Base-by-base conservation (phyloP, 2,113 vertebrate species). In the Phyllopteryx taeniolatus region DNA sequence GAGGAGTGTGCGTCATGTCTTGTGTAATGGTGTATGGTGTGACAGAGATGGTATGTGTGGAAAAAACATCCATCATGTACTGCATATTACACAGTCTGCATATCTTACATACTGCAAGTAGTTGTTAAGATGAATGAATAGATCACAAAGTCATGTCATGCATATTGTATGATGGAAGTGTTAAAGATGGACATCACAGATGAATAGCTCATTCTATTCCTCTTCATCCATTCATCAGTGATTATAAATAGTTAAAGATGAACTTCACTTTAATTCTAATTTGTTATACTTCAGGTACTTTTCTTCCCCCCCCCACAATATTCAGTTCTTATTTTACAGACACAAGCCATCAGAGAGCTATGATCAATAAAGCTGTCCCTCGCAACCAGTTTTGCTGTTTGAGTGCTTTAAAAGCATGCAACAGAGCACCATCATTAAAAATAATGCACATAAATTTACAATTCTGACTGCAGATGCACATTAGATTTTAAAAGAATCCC, bases 401-500 rank as follows among this genome's bases (percentile, higher is more conserved):
- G 56, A 57, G 56, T 57, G 56, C 80, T 79, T 84, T 81, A 83
- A 87, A 89, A 88, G 84, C 90, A 88, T 87, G 87, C 83, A 87
- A 43, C 78, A 75, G 39, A 62, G 51, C 79, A 75, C 53, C 13
- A 46, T 72, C 63, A 78, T 83, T 72, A 79, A 78, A 86, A 69
- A 80, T 78, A 81, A 83, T 83, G 84, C 78, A 78, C 71, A 79
- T 65, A 70, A 72, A 73, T 84, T 76, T 77, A 17, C 70, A 71
- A 62, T 53, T 81, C 59, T 77, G 63, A 74, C 82, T 79, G 76
- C 53, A 61, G 20, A 71, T 20, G 27, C 35, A 60, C 46, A 19
- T 71, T 47, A 47, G 47, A 74, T 67, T 83, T 68, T 14, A 3
- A 78, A 73, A 59, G 47, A 85, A 68, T 60, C 47, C 35, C 74